Evolutionary conservation across 2,888 invertebrate genomes (phyloP).

Genomic region (Sylvicola cinctus): DNA sequence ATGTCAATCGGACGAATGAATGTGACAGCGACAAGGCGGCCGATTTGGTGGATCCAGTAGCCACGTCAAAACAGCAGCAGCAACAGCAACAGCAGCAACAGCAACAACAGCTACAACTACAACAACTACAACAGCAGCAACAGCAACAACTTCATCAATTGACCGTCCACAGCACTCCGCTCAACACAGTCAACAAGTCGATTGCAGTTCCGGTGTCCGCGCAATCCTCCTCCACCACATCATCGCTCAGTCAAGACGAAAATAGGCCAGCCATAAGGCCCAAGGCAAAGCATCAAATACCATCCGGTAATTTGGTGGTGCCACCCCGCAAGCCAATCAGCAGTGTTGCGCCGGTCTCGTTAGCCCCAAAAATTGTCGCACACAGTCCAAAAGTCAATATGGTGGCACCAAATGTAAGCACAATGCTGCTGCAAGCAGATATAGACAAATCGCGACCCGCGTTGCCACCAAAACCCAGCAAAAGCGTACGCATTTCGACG

Average conservation of each 20-base stretch:
- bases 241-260: constrained; percentile 9
- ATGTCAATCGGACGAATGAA: constrained; percentile 9
- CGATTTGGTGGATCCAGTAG: constrained; percentile 9
- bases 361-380: constrained; percentile 22
- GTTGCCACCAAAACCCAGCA: constrained; percentile 61
- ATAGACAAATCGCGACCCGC: constrained; percentile 47
- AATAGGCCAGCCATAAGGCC: constrained; percentile 16
- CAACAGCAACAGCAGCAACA: constrained; percentile 12
- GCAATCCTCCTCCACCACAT: constrained; percentile 11
- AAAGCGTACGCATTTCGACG: constrained; percentile 20
- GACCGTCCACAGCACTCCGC: constrained; percentile 33
- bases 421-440: constrained; percentile 24
- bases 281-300: constrained; percentile 20
- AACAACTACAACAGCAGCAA: constrained; percentile 14
- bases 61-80: not conserved
- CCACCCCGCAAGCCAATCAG: constrained; percentile 61
- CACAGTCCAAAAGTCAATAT: constrained; percentile 27
- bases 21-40: constrained; percentile 14
- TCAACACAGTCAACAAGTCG: constrained; percentile 24
- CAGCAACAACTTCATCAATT: constrained; percentile 22
- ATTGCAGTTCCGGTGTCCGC: constrained; percentile 19
- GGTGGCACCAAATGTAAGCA: constrained; percentile 24
- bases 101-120: constrained; percentile 14
- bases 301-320: constrained; percentile 19
- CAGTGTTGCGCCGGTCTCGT: constrained; percentile 51